Conservation (phyloP, 64 coral and sea anemone species). For the Porites lutea region DNA sequence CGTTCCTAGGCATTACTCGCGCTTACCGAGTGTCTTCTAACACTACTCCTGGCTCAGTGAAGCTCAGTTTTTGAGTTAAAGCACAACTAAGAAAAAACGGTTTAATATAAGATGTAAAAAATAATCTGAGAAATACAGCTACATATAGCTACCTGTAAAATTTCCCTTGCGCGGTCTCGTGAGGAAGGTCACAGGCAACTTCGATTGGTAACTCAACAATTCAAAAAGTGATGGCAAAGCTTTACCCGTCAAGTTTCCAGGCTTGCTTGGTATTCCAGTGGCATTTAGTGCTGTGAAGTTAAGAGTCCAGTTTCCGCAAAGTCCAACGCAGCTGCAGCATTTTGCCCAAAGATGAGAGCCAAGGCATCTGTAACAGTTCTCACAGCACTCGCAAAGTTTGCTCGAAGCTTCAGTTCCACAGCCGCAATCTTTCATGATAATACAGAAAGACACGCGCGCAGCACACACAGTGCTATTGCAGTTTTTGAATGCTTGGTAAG, state of each 20-base stretch:
- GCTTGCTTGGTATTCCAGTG: constrained; percentile 21
- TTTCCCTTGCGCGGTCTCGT: background rate
- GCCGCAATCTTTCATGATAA: constrained; percentile 48
- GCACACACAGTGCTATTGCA: constrained; percentile 36
- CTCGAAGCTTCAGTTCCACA: constrained; percentile 16
- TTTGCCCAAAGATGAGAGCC: constrained; percentile 35
- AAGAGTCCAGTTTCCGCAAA: background rate
- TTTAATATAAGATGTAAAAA: too few species aligned
- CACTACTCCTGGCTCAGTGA: too few species aligned
- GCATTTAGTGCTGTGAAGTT: background rate
- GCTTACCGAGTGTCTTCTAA: too few species aligned
- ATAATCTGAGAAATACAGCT: too few species aligned
- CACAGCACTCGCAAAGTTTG: constrained; percentile 40
- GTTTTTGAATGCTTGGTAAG: constrained; percentile 9
- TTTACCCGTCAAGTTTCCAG: constrained; percentile 6
- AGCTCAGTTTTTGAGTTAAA: too few species aligned
- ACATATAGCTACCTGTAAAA: background rate
- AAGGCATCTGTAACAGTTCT: constrained; percentile 59
- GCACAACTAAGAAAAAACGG: too few species aligned
- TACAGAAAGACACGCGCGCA: constrained; percentile 55
- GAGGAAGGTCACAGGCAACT: constrained; percentile 25
- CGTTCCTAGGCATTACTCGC: too few species aligned
- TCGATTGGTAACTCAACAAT: constrained; percentile 16
- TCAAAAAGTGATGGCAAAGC: constrained; percentile 65
- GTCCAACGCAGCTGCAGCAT: constrained; percentile 61